These are phyloP conservation scores for Tenebrio molitor DNA, from an alignment of 1,140 invertebrate species.

Conservation along the genomic window DNA sequence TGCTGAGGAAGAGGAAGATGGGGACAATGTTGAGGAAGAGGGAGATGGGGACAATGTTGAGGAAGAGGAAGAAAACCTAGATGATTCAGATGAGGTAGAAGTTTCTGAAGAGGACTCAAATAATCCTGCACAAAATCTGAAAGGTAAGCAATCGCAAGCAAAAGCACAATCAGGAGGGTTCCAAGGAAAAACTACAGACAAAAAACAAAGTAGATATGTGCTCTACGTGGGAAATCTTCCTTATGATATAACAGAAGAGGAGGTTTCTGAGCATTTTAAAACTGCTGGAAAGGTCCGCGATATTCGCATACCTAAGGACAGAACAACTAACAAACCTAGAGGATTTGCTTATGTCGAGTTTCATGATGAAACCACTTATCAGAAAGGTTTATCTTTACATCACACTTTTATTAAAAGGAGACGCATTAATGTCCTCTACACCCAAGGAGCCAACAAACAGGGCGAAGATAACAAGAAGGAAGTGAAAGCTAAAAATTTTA, in stretches of 20 bases:
- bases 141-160: conserved; percentile 46
- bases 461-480: conserved; percentile 57
- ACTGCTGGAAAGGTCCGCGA: conserved; percentile 66
- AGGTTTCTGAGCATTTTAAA: conserved; percentile 68
- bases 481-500: conserved; percentile 67
- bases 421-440: conserved; percentile 68
- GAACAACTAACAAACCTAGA: conserved; percentile 62
- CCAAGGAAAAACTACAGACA: conserved; percentile 49
- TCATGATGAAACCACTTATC: conserved; percentile 64
- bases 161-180: conserved; percentile 42
- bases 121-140: conserved; percentile 45
- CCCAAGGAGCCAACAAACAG: conserved; percentile 64
- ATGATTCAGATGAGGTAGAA: no score
- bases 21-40: no score
- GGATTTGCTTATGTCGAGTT: conserved; percentile 69
- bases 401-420: conserved; percentile 66
- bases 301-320: conserved; percentile 65
- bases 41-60: conserved; percentile 49
- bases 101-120: conserved; percentile 50
- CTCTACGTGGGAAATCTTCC: conserved; percentile 70
- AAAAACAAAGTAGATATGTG: conserved; percentile 63
- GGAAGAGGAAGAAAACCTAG: conserved; percentile 52
- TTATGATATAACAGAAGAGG: conserved; percentile 63
- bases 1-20: no score
- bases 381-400: conserved; percentile 69